Base-by-base conservation (phyloP, 2,888 invertebrate genomes). In the Dascillus cervinus region DNA sequence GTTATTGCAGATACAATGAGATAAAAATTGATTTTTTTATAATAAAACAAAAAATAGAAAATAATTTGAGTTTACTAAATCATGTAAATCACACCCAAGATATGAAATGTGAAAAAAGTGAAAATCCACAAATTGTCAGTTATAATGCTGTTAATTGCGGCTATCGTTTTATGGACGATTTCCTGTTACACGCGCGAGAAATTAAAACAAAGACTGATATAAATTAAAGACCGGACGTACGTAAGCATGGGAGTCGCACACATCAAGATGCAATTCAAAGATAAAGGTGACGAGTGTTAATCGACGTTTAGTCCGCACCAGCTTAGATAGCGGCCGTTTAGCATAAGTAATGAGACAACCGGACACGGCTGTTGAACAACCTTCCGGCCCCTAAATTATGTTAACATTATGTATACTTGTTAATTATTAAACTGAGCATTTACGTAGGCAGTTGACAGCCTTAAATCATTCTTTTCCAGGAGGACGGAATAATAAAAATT, bases 231-330 rank as follows among this genome's bases (percentile, higher is more conserved):
- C 39, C 39, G 44, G 44, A 44, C 42, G 36, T 37, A 29, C 32
- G 29, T 41, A 32, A 34, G 31, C 31, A 30, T 39, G 32, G 40
- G 29, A 35, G 39, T 37, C 32, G 37, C n/a, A 34, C 37, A 44
- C 44, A 47, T 47, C 46, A 44, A 50, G 53, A 53, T 53, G 39
- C 39, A 42, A 41, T 19, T 32, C 27, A 20, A n/a, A 43, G 55
- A 55, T 55, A 53, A 50, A 51, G 44, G 52, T 53, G 55, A 53
- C 47, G 52, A 58, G 55, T 58, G 56, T 54, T 60, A 57, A 59
- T 55, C 51, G 58, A 40, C 50, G 49, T 55, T 56, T 56, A 55
- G 52, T 44, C 52, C 37, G 41, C 42, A 41, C 38, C 31, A 35
- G 37, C 35, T 42, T 39, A 39, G 49, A 49, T 43, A 46, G 47